These are phyloP conservation scores for Chrysopilus asiliformis DNA, from an alignment of 2,888 invertebrate species.

Conservation along the genomic window DNA sequence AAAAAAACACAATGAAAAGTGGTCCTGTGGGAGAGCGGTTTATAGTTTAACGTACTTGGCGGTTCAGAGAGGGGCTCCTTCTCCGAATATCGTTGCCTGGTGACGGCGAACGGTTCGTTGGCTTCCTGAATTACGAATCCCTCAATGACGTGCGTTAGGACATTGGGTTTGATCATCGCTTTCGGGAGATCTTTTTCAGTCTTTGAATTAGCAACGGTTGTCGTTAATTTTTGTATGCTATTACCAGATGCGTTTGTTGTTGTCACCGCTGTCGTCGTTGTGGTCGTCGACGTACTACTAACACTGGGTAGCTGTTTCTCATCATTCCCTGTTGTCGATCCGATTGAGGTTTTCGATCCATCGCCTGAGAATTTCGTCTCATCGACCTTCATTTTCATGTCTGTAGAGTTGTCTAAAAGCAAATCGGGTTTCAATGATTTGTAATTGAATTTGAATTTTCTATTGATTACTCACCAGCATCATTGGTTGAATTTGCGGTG, in stretches of 20 bases:
- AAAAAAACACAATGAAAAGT: constrained; percentile 7
- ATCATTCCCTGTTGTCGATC: too few species aligned
- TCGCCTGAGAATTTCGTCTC: too few species aligned
- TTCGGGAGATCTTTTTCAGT: constrained; percentile 49
- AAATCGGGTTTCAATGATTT: too few species aligned
- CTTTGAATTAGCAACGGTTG: constrained; percentile 23
- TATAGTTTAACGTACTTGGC: constrained; percentile 47
- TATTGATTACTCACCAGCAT: too few species aligned
- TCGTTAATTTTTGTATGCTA: constrained; percentile 13
- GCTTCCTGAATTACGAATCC: constrained; percentile 95
- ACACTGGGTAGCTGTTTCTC: too few species aligned
- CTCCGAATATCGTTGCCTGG: constrained; percentile 43
- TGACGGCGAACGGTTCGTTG: constrained; percentile 79
- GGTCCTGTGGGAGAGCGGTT: not conserved
- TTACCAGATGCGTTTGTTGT: constrained; percentile 10
- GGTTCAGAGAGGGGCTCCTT: constrained; percentile 56
- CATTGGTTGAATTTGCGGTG: too few species aligned
- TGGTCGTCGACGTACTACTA: not conserved
- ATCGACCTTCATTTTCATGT: too few species aligned
- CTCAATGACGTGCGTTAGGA: constrained; percentile 91
- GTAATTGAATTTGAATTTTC: too few species aligned
- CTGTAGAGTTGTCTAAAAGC: too few species aligned
- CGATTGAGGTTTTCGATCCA: too few species aligned
- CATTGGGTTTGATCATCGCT: constrained; percentile 90
- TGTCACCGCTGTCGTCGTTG: constrained; percentile 4